Percentiles rank a stretch among this genome's conserved stretches.
Evolutionary conservation across 2,113 vertebrate species (phyloP).

Genomic region (Mesitornis unicolor): DNA sequence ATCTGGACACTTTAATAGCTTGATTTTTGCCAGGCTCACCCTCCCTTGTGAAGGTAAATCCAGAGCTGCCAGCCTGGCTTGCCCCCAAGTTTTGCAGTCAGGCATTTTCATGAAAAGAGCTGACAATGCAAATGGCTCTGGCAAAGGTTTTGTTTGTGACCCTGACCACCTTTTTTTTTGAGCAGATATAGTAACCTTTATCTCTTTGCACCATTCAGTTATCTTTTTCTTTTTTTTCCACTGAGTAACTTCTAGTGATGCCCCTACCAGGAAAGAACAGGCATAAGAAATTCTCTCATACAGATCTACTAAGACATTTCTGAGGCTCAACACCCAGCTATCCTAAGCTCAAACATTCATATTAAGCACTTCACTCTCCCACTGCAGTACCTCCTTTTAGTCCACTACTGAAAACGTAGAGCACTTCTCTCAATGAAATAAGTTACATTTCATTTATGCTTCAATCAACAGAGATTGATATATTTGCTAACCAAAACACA

Average conservation of each 20-base stretch:
- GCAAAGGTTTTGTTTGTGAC: not conserved
- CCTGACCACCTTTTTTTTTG: not conserved
- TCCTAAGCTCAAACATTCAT: accelerated
- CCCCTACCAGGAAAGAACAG: not conserved
- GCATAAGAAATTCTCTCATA: not conserved
- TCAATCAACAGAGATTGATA: not conserved
- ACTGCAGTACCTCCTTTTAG: not conserved
- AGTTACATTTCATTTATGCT: not conserved
- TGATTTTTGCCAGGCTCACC: not conserved
- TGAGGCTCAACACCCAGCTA: not conserved
- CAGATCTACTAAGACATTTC: not conserved
- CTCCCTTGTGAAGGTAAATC: not conserved
- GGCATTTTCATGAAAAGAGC: not conserved
- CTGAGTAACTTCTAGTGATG: not conserved
- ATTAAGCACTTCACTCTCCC: not conserved
- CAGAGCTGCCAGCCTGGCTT: not conserved
- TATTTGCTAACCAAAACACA: not conserved
- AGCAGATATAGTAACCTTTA: not conserved
- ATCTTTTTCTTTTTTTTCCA: not conserved
- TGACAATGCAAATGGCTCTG: not conserved
- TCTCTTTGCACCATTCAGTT: not conserved
- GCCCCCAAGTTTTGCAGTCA: not conserved
- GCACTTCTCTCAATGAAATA: not conserved
- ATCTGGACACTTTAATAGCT: not conserved
- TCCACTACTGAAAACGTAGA: not conserved